Evolutionary conservation across 2,888 invertebrate genomes (phyloP).

Genomic region (Hypercompe scribonia): DNA sequence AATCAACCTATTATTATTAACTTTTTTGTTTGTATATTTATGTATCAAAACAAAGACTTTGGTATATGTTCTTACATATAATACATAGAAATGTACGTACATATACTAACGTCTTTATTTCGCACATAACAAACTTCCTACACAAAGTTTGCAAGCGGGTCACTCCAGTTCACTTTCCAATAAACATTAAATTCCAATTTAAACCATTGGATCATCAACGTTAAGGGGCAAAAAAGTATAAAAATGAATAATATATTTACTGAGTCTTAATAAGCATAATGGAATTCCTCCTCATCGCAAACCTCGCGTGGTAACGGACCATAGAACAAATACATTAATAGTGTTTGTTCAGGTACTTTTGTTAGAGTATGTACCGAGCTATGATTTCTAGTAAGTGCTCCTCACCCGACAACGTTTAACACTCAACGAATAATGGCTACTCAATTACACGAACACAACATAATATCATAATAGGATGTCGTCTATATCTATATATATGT

Average conservation of each 20-base stretch:
- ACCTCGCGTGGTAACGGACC: neutral
- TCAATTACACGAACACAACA: slow-evolving; percentile 4
- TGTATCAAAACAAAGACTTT: too few species aligned
- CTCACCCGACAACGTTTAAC: neutral
- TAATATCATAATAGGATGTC: neutral
- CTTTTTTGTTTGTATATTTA: too few species aligned
- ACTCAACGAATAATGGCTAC: slow-evolving; percentile 1
- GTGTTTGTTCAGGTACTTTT: slow-evolving; percentile 5
- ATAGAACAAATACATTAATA: slow-evolving; percentile 9
- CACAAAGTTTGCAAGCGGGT: neutral
- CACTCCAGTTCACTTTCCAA: neutral
- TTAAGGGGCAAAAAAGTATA: neutral
- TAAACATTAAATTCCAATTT: neutral
- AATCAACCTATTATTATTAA: too few species aligned
- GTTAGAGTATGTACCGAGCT: neutral
- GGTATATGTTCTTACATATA: too few species aligned
- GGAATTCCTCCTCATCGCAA: neutral
- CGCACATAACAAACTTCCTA: too few species aligned
- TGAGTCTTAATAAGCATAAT: neutral
- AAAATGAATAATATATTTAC: neutral
- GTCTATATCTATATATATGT: neutral
- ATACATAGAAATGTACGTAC: too few species aligned
- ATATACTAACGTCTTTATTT: too few species aligned
- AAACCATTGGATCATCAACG: neutral
- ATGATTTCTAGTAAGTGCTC: slow-evolving; percentile 6